Percentiles rank a stretch among this genome's conserved stretches.
phyloP scores from a whole-genome alignment of 2,113 vertebrate genomes.

The Geococcyx californianus region DNA sequence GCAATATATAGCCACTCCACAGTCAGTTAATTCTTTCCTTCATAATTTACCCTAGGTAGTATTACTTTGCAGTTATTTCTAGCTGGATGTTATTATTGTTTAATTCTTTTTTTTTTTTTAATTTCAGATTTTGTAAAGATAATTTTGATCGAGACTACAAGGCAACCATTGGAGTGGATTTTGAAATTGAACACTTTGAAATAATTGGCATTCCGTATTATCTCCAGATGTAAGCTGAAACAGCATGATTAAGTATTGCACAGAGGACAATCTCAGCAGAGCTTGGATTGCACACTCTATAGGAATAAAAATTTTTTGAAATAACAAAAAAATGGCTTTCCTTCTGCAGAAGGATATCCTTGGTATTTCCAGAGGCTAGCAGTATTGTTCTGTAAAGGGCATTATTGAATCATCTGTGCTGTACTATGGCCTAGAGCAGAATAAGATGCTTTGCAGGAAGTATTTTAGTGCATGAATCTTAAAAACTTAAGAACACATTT shows the following conservation, averaged over 20 bases:
- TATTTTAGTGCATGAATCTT: neutral
- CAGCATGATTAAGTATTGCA: neutral
- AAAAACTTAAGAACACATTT: neutral
- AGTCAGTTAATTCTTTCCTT: neutral
- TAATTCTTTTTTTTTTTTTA: neutral
- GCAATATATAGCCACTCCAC: neutral
- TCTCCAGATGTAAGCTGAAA: conserved; percentile 88
- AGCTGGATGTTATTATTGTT: neutral
- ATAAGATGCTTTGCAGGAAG: neutral
- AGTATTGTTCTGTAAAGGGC: neutral
- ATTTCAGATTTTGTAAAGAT: conserved; percentile 88
- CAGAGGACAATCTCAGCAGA: neutral
- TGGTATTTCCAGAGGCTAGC: neutral
- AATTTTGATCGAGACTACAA: conserved; percentile 89
- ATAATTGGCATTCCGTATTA: conserved; percentile 84
- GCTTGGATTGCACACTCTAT: neutral
- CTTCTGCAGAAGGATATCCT: neutral
- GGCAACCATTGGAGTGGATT: conserved; percentile 93
- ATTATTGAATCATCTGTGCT: neutral
- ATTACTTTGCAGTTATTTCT: neutral
- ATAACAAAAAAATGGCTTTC: neutral
- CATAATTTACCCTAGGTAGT: neutral
- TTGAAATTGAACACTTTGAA: conserved; percentile 92
- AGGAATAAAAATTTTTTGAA: neutral
- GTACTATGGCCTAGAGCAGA: neutral